Evolutionary conservation across 2,113 vertebrate genomes (phyloP).

Genomic region (Myotis brandtii): DNA sequence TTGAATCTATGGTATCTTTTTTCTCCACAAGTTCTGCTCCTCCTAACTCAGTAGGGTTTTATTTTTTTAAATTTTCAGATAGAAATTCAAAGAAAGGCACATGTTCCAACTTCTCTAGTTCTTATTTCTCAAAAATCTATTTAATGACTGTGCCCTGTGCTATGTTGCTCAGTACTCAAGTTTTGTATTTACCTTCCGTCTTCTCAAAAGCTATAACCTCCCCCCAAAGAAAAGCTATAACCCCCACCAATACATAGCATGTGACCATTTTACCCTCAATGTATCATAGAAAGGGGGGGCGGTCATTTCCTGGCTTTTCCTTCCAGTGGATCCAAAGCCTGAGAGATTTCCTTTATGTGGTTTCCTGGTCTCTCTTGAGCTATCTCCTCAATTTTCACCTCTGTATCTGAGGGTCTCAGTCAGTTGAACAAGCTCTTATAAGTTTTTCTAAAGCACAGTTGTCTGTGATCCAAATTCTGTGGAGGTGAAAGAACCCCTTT

Average conservation of each 20-base stretch:
- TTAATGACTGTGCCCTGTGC: background rate
- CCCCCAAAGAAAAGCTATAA: background rate
- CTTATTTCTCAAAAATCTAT: background rate
- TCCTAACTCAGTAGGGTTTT: background rate
- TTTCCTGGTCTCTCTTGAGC: slow-evolving; percentile 26
- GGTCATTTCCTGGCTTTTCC: background rate
- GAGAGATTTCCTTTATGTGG: slow-evolving; percentile 6
- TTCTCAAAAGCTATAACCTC: background rate
- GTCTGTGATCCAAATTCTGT: slow-evolving; percentile 73
- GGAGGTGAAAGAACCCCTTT: slow-evolving; percentile 69
- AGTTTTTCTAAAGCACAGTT: slow-evolving; percentile 57
- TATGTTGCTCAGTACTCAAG: background rate
- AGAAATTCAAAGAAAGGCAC: background rate
- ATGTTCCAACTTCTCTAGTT: background rate
- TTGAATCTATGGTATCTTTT: background rate
- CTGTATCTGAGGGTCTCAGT: background rate
- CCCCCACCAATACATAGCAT: background rate
- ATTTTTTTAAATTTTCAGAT: background rate
- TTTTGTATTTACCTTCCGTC: background rate
- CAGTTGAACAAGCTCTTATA: slow-evolving; percentile 38
- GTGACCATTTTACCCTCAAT: background rate
- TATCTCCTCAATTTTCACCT: slow-evolving; percentile 44
- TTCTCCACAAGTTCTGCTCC: background rate
- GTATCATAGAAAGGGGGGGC: background rate
- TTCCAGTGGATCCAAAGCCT: background rate